Evolutionary conservation across 2,113 vertebrate species (phyloP).

Genomic region (Serilophus lunatus): DNA sequence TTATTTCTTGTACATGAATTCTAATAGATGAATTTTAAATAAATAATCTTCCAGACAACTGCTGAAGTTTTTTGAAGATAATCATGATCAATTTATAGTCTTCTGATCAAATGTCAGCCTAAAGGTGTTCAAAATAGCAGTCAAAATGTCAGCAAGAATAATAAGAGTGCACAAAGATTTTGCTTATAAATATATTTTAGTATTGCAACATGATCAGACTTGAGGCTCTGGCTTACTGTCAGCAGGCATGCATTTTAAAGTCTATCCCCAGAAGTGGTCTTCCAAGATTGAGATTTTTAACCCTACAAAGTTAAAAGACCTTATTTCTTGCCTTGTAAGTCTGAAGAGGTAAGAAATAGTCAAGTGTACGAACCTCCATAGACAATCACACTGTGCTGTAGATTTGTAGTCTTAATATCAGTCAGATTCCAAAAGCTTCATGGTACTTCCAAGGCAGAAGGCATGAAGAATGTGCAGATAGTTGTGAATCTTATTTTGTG

Average conservation of each 20-base stretch:
- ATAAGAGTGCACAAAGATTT: not conserved
- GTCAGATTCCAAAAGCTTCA: not conserved
- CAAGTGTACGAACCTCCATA: not conserved
- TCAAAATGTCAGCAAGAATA: not conserved
- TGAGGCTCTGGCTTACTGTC: not conserved
- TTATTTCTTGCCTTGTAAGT: not conserved
- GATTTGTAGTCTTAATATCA: not conserved
- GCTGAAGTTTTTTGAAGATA: not conserved
- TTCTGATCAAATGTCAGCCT: not conserved
- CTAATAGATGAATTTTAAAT: not conserved
- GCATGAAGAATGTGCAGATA: not conserved
- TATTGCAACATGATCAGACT: not conserved
- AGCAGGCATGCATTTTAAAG: not conserved
- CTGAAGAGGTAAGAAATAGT: not conserved
- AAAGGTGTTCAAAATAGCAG: not conserved
- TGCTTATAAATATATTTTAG: not conserved
- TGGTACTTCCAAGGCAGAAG: not conserved
- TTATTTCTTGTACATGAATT: not conserved
- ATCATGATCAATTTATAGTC: not conserved
- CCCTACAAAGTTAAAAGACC: not conserved
- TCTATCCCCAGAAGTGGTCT: not conserved
- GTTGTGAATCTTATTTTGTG: not conserved
- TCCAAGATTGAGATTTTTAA: not conserved
- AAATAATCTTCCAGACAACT: not conserved
- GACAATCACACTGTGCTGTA: accelerated